A percentile compares a stretch with the other conserved stretches of the same genome.
These are phyloP conservation scores for Hemicrepidius hirtus DNA, from an alignment of 2,888 invertebrate genomes.

Conservation along the genomic window DNA sequence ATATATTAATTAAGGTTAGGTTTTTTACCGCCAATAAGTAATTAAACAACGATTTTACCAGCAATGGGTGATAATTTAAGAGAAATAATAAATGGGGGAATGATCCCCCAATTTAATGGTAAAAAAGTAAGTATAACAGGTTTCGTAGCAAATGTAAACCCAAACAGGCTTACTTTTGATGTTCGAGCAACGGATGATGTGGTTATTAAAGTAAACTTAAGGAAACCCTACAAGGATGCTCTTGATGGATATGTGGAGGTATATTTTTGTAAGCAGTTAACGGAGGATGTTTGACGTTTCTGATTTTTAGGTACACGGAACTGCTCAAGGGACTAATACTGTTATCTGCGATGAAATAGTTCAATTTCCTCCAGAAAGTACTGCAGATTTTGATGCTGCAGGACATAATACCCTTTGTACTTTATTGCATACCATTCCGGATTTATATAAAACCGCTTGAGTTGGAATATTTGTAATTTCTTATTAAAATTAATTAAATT, in stretches of 20 bases:
- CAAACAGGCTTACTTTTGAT: constrained; percentile 65
- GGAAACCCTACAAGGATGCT: constrained; percentile 62
- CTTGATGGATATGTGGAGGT: constrained; percentile 69
- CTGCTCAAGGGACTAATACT: constrained; percentile 55
- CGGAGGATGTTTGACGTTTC: too few species aligned
- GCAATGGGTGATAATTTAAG: constrained; percentile 57
- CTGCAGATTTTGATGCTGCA: constrained; percentile 57
- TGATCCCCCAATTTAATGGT: constrained; percentile 64
- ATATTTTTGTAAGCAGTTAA: constrained; percentile 34
- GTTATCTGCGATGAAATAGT: constrained; percentile 58
- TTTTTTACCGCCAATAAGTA: constrained; percentile 4
- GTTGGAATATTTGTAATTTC: neutral
- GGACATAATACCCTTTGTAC: constrained; percentile 56
- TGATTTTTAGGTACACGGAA: constrained; percentile 60
- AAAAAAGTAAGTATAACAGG: constrained; percentile 67
- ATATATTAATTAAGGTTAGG: too few species aligned
- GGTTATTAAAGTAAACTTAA: constrained; percentile 64
- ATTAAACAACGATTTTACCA: neutral
- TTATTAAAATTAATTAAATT: too few species aligned
- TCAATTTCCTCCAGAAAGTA: constrained; percentile 53
- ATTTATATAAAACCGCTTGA: constrained; percentile 54
- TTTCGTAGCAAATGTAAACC: constrained; percentile 62
- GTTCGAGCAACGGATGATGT: constrained; percentile 66
- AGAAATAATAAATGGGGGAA: constrained; percentile 67
- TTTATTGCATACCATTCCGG: constrained; percentile 57